These are phyloP conservation scores for Aphaenogaster ashmeadi DNA, from an alignment of 1,140 invertebrate species.

Conservation along the genomic window DNA sequence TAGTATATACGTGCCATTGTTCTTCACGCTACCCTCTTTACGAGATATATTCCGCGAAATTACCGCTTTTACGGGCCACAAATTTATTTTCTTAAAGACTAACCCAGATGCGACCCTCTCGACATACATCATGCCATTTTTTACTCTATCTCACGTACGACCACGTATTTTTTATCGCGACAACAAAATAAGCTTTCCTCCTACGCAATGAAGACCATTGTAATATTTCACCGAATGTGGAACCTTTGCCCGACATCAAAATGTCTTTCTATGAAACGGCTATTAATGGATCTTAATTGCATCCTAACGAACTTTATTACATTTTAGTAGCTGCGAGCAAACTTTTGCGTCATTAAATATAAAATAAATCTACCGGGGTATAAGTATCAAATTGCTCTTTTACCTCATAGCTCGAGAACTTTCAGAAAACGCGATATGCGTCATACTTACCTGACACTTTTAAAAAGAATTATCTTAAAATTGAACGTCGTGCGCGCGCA, in stretches of 20 bases:
- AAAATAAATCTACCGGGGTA: slow-evolving; percentile 22
- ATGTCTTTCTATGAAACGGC: slow-evolving; percentile 15
- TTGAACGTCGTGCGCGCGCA: slow-evolving; percentile 19
- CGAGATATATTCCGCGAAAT: slow-evolving; percentile 36
- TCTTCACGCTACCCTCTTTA: not conserved
- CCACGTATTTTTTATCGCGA: slow-evolving; percentile 32
- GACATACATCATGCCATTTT: slow-evolving; percentile 26
- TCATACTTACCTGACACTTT: slow-evolving; percentile 30
- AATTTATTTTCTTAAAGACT: slow-evolving; percentile 40
- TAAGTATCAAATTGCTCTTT: slow-evolving; percentile 21
- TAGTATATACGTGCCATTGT: not conserved
- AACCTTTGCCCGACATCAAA: not conserved
- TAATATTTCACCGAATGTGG: not conserved
- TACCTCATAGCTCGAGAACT: not conserved
- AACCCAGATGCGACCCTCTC: slow-evolving; percentile 31
- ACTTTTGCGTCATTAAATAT: slow-evolving; percentile 22
- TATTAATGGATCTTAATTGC: slow-evolving; percentile 42
- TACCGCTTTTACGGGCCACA: not conserved
- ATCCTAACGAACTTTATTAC: slow-evolving; percentile 22
- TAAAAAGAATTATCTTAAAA: slow-evolving; percentile 43
- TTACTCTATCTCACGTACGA: not conserved
- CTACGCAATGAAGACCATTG: not conserved
- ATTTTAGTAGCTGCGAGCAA: slow-evolving; percentile 23
- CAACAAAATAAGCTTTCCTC: slow-evolving; percentile 6
- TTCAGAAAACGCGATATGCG: slow-evolving; percentile 1